These are phyloP conservation scores for Thamnaconus septentrionalis DNA, from an alignment of 2,113 vertebrate genomes.

Conservation along the genomic window DNA sequence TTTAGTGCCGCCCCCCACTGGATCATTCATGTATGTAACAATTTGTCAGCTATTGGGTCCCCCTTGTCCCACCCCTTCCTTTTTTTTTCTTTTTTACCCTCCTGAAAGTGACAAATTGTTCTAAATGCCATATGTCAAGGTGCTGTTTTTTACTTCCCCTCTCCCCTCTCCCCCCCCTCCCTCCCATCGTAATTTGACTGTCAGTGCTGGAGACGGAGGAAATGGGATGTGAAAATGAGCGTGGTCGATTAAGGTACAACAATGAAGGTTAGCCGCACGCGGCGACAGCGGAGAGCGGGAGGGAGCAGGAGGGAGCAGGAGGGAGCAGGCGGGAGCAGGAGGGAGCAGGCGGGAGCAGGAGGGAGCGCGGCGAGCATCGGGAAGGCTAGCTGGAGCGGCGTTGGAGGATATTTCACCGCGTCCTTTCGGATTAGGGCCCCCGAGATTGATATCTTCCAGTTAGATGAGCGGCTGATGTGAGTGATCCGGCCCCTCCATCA, in stretches of 20 bases:
- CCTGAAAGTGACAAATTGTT: conserved; percentile 38
- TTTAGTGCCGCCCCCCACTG: too few relatives aligned
- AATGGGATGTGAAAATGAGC: conserved; percentile 74
- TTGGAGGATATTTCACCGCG: conserved; percentile 73
- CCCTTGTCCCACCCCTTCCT: conserved; percentile 36
- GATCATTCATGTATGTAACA: too few relatives aligned
- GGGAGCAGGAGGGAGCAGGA: too few relatives aligned
- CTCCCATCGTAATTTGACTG: conserved; percentile 65
- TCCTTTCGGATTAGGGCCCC: conserved; percentile 68
- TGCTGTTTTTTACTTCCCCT: conserved; percentile 25
- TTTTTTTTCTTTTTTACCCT: conserved; percentile 7
- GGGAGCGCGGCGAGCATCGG: conserved; percentile 53
- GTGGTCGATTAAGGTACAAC: conserved; percentile 56
- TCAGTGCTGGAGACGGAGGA: conserved; percentile 64
- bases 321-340: conserved; percentile 57
- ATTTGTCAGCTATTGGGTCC: too few relatives aligned
- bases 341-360: conserved; percentile 37
- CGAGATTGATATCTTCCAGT: conserved; percentile 82
- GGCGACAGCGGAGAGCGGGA: conserved; percentile 29
- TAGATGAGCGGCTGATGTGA: conserved; percentile 75
- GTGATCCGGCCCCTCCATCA: conserved; percentile 76
- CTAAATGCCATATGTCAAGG: conserved; percentile 58
- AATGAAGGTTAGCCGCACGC: conserved; percentile 58
- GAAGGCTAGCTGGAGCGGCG: conserved; percentile 50
- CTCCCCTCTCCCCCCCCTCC: too few relatives aligned